Base-by-base conservation (phyloP, 1,140 invertebrate genomes). In the Lucilia cuprina region DNA sequence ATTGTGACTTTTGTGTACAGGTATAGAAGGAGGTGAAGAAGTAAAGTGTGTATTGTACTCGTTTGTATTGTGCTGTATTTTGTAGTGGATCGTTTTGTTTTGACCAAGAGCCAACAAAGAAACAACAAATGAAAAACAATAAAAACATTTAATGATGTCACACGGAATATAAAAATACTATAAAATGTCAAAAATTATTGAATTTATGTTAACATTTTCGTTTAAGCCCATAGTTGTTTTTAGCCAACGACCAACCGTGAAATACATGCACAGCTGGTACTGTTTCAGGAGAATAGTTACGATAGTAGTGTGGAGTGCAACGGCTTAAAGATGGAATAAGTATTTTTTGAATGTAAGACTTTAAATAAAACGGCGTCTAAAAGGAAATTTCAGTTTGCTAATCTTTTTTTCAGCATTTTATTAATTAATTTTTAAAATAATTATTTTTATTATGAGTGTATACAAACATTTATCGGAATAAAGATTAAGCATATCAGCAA, bases 111-210 rank as follows among this genome's bases (percentile, higher is more conserved):
- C 86, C 83, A 87, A 84, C 82, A 85, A 87, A 88, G 87, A 84
- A 88, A 87, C 88, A 86, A 87, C 87, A 89, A 89, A 88, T 47
- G 88, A 88, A 89, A 87, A 88, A 87, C 85, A 87, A 89, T 88
- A 89, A 89, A 89, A 88, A 88, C 88, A 86, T 89, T 89, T 89
- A 89, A 89, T 89, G 88, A 89, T 89, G 88, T 89, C 88, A 89
- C 88, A 89, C 88, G 86, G 86, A 88, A 87, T 88, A 89, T 89
- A 89, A 89, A 89, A 89, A 89, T 88, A 88, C 88, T 89, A 89
- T 89, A 89, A 89, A 89, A 89, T 89, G 88, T 89, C 88, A 88
- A 89, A 89, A 74, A 89, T 89, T 89, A 89, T 89, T 89, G 88
- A 89, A 89, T 89, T 89, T 89, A 89, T 88, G 88, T 89, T 89